A percentile compares a stretch with the other conserved stretches of the same genome.
phyloP scores from a whole-genome alignment of 37 sponge, comb jelly and placozoan genomes.

The Spongia lamella region DNA sequence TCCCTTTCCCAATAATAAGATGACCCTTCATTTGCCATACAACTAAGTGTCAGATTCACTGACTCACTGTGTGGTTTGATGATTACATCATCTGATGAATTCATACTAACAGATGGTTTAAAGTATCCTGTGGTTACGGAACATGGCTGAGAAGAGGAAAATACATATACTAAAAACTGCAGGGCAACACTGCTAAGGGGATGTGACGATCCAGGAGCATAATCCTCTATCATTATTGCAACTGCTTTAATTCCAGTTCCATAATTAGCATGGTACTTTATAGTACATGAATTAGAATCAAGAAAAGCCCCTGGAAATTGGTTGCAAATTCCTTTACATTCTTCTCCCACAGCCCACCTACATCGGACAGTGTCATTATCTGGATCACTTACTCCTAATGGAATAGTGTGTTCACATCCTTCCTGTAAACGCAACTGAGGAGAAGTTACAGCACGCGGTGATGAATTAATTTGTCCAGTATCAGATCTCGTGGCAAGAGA shows the following conservation, averaged over 20 bases:
- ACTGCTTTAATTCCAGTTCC: conserved; percentile 29
- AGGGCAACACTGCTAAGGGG: conserved; percentile 49
- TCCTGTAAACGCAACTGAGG: conserved; percentile 41
- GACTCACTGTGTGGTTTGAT: no score
- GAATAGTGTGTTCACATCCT: conserved; percentile 57
- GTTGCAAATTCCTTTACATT: conserved; percentile 52
- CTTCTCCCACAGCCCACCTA: conserved; percentile 3
- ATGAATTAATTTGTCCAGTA: conserved; percentile 53
- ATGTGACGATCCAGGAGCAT: not conserved
- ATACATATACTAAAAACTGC: conserved; percentile 39
- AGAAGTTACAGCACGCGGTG: conserved; percentile 48
- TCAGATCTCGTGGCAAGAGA: conserved; percentile 29
- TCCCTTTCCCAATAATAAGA: no score
- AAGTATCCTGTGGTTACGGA: conserved; percentile 18
- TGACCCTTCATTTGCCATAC: no score
- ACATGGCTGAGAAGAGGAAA: conserved; percentile 16
- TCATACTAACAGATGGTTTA: not conserved
- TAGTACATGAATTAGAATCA: conserved; percentile 10
- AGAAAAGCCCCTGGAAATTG: conserved; percentile 46
- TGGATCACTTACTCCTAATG: conserved; percentile 36
- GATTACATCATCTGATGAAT: no score
- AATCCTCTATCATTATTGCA: conserved; percentile 48
- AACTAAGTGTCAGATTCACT: no score
- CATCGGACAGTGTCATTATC: no score
- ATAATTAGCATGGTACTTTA: conserved; percentile 18